These are phyloP conservation scores for Philypnodon macrostomus DNA, from an alignment of 2,797 vertebrate species.

Conservation along the genomic window DNA sequence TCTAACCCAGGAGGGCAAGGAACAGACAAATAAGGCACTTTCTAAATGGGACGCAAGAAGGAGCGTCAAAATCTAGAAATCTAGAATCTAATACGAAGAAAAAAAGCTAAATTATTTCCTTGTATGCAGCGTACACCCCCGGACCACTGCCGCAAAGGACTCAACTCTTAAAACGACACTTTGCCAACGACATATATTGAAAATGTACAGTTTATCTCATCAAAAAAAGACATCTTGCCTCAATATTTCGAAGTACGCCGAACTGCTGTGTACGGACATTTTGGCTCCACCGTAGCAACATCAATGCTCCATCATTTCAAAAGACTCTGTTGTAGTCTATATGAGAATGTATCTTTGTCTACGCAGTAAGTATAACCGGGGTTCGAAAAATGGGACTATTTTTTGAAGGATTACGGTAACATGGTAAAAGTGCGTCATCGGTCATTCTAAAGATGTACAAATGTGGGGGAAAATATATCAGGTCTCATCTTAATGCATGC, in stretches of 20 bases:
- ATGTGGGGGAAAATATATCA: conserved; percentile 64
- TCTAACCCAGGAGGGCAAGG: conserved; percentile 24
- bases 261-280: conserved; percentile 52
- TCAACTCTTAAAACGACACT: conserved; percentile 57
- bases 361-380: conserved; percentile 26
- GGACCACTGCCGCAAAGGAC: conserved; percentile 73
- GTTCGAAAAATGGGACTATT: conserved; percentile 14
- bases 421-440: conserved; percentile 36
- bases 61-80: no score
- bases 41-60: conserved; percentile 47
- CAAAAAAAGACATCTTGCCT: no score
- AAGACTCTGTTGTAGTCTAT: conserved; percentile 53
- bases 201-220: conserved; percentile 53
- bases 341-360: conserved; percentile 68
- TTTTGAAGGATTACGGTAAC: conserved; percentile 5
- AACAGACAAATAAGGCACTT: conserved; percentile 51
- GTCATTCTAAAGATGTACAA: conserved; percentile 49
- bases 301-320: conserved; percentile 45
- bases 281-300: conserved; percentile 73
- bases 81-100: conserved; percentile 44
- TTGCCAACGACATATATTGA: conserved; percentile 48
- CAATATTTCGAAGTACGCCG: conserved; percentile 42
- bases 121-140: conserved; percentile 61
- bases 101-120: conserved; percentile 34
- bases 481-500: conserved; percentile 81